These are phyloP conservation scores for Chamaetylas fuelleborni DNA, from an alignment of 2,113 vertebrate genomes.

Conservation along the genomic window DNA sequence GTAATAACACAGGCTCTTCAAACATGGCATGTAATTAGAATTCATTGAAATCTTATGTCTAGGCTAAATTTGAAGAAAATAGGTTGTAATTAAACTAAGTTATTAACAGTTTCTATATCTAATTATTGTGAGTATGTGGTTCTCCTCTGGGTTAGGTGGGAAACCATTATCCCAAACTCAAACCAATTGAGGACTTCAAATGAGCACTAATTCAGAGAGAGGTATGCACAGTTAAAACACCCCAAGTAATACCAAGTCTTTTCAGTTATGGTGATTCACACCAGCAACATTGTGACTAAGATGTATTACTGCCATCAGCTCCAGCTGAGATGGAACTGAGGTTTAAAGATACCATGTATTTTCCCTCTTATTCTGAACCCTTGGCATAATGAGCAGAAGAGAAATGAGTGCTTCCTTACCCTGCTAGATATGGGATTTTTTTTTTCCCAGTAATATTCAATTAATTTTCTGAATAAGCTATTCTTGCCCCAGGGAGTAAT, in stretches of 20 bases:
- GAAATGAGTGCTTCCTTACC: not conserved
- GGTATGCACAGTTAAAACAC: not conserved
- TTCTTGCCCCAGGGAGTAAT: not conserved
- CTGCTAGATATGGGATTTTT: not conserved
- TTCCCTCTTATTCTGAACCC: not conserved
- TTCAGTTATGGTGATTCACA: not conserved
- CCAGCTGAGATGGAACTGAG: not conserved
- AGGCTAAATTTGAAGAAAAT: constrained; percentile 49
- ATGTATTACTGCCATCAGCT: not conserved
- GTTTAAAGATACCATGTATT: not conserved
- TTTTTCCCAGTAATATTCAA: not conserved
- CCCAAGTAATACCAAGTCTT: not conserved
- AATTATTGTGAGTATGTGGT: constrained; percentile 14
- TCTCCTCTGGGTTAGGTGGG: not conserved
- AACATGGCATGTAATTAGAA: constrained; percentile 1
- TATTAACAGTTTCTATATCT: constrained; percentile 47
- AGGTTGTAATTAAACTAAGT: constrained; percentile 40
- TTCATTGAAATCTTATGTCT: constrained; percentile 36
- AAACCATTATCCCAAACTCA: constrained; percentile 19
- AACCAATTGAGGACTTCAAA: not conserved
- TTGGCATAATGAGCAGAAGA: not conserved
- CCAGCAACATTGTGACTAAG: not conserved
- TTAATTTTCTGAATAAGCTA: not conserved
- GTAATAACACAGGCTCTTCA: constrained; percentile 11
- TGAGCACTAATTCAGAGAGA: not conserved